Percentiles rank a stretch among this genome's conserved stretches.
Conservation (phyloP, 2,113 vertebrate genomes). For the Chroicocephalus ridibundus region DNA sequence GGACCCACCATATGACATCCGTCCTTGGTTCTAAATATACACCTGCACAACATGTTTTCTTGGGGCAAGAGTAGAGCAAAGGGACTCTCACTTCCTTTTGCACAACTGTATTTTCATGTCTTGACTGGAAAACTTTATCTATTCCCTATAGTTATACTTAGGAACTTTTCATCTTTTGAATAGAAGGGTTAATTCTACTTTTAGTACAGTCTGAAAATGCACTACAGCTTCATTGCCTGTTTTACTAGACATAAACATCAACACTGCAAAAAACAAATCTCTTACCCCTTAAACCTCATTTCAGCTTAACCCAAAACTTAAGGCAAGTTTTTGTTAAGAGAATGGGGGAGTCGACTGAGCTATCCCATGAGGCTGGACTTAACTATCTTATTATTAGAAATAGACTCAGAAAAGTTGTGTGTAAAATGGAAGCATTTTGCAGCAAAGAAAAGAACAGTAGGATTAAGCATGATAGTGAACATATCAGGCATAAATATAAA, state of each 20-base stretch:
- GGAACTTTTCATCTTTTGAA: not conserved
- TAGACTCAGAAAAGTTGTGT: not conserved
- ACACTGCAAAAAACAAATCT: not conserved
- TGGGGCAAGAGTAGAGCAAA: slow-evolving; percentile 17
- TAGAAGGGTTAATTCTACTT: not conserved
- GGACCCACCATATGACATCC: slow-evolving; percentile 34
- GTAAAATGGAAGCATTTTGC: not conserved
- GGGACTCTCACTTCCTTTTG: slow-evolving; percentile 1
- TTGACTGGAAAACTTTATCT: not conserved
- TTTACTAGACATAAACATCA: not conserved
- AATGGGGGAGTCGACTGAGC: not conserved
- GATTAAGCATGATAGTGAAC: not conserved
- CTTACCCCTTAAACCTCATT: not conserved
- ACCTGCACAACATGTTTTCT: slow-evolving; percentile 29
- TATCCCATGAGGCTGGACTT: not conserved
- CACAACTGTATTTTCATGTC: not conserved
- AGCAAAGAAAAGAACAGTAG: not conserved
- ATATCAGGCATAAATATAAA: not conserved
- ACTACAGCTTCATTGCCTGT: not conserved
- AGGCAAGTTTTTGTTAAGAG: not conserved
- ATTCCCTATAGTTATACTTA: not conserved
- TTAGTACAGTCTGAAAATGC: not conserved
- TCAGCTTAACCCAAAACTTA: not conserved
- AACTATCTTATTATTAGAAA: not conserved
- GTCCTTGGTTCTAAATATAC: slow-evolving; percentile 13